These are phyloP conservation scores for Mellivora capensis DNA, from an alignment of 2,113 vertebrate species.

Conservation along the genomic window DNA sequence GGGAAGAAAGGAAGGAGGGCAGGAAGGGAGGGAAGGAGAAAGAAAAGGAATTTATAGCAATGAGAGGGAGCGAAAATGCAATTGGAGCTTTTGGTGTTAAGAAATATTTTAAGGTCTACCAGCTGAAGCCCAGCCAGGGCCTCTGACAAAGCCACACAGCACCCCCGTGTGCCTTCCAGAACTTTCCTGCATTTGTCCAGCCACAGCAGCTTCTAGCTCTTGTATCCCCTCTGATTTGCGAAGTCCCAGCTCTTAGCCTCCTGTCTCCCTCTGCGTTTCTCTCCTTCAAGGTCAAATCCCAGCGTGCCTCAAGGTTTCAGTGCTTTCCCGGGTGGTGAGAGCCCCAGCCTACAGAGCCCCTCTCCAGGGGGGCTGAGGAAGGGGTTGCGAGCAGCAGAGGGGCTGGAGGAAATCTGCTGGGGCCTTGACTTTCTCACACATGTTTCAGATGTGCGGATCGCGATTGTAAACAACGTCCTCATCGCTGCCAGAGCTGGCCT, in stretches of 20 bases:
- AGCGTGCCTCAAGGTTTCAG: conserved; percentile 52
- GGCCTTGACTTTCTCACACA: conserved; percentile 81
- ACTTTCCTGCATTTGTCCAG: background rate
- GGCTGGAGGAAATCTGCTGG: conserved; percentile 73
- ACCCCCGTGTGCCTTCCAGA: background rate
- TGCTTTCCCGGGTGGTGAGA: background rate
- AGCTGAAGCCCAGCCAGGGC: background rate
- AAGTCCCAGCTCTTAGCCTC: background rate
- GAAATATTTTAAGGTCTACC: background rate
- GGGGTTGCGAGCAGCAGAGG: no score
- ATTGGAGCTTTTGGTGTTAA: background rate
- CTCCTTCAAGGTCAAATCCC: conserved; percentile 46
- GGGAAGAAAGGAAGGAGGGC: background rate
- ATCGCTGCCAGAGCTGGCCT: conserved; percentile 75
- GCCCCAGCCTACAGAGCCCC: background rate
- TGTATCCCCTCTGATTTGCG: background rate
- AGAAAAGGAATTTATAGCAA: background rate
- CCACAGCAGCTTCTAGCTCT: background rate
- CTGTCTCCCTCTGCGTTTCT: background rate
- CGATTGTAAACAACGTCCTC: conserved; percentile 82
- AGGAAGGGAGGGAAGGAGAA: background rate
- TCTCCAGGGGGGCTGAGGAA: background rate
- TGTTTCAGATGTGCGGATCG: conserved; percentile 82
- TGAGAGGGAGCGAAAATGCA: background rate
- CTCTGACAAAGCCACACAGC: background rate